phyloP scores from a whole-genome alignment of 2,888 invertebrate species.

The Teleiodes luculella region DNA sequence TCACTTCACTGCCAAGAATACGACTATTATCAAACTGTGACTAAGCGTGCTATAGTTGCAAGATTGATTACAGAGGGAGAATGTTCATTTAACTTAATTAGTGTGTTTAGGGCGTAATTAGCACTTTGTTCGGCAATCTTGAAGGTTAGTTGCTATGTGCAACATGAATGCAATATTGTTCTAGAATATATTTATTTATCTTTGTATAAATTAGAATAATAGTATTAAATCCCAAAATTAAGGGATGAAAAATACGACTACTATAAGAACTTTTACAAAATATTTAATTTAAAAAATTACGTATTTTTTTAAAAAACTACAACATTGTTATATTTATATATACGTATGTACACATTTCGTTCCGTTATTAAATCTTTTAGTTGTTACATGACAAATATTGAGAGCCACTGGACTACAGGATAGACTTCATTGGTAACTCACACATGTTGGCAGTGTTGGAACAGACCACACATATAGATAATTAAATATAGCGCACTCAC shows the following conservation, averaged over 20 bases:
- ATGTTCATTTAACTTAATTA: slow-evolving; percentile 37
- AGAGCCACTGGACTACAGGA: slow-evolving; percentile 54
- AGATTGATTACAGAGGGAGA: slow-evolving; percentile 32
- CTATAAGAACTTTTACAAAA: too few relatives aligned
- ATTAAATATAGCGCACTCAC: slow-evolving; percentile 72
- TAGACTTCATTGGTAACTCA: slow-evolving; percentile 72
- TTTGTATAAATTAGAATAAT: too few relatives aligned
- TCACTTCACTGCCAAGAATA: slow-evolving; percentile 20
- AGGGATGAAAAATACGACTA: too few relatives aligned
- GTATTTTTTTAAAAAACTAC: too few relatives aligned
- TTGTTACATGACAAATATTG: slow-evolving; percentile 44
- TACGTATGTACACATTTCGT: too few relatives aligned
- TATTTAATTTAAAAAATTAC: too few relatives aligned
- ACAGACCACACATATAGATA: slow-evolving; percentile 52
- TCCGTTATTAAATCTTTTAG: too few relatives aligned
- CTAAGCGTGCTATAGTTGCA: slow-evolving; percentile 23
- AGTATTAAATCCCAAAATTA: too few relatives aligned
- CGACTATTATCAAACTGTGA: slow-evolving; percentile 30
- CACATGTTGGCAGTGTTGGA: slow-evolving; percentile 64
- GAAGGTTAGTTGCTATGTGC: slow-evolving; percentile 34
- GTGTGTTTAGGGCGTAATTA: slow-evolving; percentile 41
- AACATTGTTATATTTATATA: too few relatives aligned
- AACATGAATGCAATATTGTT: slow-evolving; percentile 23
- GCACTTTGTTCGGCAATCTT: slow-evolving; percentile 36
- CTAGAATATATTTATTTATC: not conserved